A percentile compares a stretch with the other conserved stretches of the same genome.
phyloP scores from a whole-genome alignment of 2,888 invertebrate species.

The Leptarthrus brevirostris region DNA sequence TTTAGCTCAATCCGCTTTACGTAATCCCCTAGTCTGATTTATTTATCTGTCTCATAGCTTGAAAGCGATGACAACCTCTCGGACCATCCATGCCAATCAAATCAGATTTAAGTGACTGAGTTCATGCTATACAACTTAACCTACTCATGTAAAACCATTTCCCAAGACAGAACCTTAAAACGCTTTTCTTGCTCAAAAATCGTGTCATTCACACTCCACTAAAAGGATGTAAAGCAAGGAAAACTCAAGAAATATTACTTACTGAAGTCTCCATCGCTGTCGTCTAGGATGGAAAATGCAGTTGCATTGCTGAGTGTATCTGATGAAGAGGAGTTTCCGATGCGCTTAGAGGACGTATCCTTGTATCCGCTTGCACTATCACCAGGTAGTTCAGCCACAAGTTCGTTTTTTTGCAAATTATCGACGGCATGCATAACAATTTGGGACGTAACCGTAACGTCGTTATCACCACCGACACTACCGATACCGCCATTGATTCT shows the following conservation, averaged over 20 bases:
- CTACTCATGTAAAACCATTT: no score
- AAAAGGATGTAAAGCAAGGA: neutral
- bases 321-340: constrained; percentile 20
- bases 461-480: constrained; percentile 44
- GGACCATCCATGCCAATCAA: neutral
- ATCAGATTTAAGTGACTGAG: neutral
- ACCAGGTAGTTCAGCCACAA: constrained; percentile 58
- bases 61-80: neutral
- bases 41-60: neutral
- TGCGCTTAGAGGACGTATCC: constrained; percentile 49
- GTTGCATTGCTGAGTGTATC: constrained; percentile 56
- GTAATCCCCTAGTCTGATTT: neutral
- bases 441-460: constrained; percentile 51
- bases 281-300: constrained; percentile 61
- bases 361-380: constrained; percentile 37
- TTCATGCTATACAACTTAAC: neutral
- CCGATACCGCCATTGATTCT: constrained; percentile 31
- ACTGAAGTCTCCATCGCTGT: constrained; percentile 58
- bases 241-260: constrained; percentile 45
- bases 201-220: constrained; percentile 7
- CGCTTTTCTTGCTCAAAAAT: neutral
- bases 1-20: neutral
- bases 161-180: neutral
- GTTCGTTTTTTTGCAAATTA: constrained; percentile 64
- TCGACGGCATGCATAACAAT: constrained; percentile 58